phyloP scores from a whole-genome alignment of 2,113 vertebrate species.

The Ptyas mucosa region DNA sequence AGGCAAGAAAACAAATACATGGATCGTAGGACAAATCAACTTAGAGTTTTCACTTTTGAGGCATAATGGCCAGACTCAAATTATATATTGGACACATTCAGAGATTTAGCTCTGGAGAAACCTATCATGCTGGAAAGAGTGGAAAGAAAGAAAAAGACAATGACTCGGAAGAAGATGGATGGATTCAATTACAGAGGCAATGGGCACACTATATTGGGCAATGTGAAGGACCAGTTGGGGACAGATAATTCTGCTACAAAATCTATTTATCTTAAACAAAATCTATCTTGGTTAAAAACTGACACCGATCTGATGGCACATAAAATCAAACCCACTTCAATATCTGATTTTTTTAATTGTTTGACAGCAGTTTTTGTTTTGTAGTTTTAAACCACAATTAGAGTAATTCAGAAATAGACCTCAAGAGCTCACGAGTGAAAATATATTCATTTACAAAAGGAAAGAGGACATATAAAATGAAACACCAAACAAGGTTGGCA shows the following conservation, averaged over 20 bases:
- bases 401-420: neutral
- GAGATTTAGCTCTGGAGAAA: neutral
- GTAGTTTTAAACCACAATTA: neutral
- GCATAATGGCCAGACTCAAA: neutral
- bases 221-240: neutral
- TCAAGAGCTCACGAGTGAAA: neutral
- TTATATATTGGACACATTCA: neutral
- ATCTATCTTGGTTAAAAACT: neutral
- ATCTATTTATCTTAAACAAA: neutral
- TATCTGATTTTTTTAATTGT: neutral
- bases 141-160: neutral
- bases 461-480: neutral
- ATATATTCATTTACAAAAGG: neutral
- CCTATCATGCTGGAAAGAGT: neutral
- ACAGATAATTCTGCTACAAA: neutral
- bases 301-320: neutral
- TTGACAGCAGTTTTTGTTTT: neutral
- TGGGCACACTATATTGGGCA: neutral
- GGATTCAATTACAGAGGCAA: neutral
- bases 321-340: neutral
- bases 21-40: neutral
- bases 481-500: neutral
- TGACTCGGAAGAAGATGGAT: neutral
- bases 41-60: neutral
- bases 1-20: neutral